Percentiles rank a stretch among this genome's conserved stretches.
phyloP scores from a whole-genome alignment of 2,797 vertebrate genomes.

The Hyperoplus lanceolatus region DNA sequence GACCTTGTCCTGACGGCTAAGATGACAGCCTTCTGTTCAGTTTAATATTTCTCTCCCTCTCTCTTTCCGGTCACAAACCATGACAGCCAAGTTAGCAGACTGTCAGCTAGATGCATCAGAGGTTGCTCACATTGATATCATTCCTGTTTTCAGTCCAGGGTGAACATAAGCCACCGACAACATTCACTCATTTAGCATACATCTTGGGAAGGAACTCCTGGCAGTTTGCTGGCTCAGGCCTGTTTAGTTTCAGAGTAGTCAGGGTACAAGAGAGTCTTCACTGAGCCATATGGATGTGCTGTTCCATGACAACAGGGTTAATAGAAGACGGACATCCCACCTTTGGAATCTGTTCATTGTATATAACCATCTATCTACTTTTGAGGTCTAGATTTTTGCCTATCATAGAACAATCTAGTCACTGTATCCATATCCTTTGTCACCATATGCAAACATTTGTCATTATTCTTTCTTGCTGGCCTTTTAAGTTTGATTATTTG shows the following conservation, averaged over 20 bases:
- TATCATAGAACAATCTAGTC: constrained; percentile 52
- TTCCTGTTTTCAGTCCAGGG: constrained; percentile 42
- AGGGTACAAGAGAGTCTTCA: constrained; percentile 73
- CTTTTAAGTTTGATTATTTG: constrained; percentile 81
- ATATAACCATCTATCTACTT: constrained; percentile 74
- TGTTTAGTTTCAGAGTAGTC: constrained; percentile 67
- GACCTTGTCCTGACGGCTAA: constrained; percentile 62
- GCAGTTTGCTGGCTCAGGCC: constrained; percentile 47
- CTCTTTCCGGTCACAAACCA: constrained; percentile 41
- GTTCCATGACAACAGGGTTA: constrained; percentile 63
- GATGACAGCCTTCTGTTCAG: constrained; percentile 55
- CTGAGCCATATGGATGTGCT: constrained; percentile 71
- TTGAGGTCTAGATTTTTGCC: constrained; percentile 69
- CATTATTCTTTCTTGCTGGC: constrained; percentile 74
- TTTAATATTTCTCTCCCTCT: constrained; percentile 17
- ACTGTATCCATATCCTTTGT: constrained; percentile 64
- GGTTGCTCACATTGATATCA: constrained; percentile 49
- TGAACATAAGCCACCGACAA: constrained; percentile 44
- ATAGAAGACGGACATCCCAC: constrained; percentile 64
- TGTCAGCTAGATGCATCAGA: constrained; percentile 50
- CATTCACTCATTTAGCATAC: constrained; percentile 53
- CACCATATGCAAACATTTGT: constrained; percentile 78
- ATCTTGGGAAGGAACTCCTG: constrained; percentile 54
- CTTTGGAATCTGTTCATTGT: constrained; percentile 74
- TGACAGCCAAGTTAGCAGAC: constrained; percentile 59